Percentiles rank a stretch among this genome's conserved stretches.
phyloP scores from a whole-genome alignment of 1,140 invertebrate genomes.

The Meloidogyne exigua region DNA sequence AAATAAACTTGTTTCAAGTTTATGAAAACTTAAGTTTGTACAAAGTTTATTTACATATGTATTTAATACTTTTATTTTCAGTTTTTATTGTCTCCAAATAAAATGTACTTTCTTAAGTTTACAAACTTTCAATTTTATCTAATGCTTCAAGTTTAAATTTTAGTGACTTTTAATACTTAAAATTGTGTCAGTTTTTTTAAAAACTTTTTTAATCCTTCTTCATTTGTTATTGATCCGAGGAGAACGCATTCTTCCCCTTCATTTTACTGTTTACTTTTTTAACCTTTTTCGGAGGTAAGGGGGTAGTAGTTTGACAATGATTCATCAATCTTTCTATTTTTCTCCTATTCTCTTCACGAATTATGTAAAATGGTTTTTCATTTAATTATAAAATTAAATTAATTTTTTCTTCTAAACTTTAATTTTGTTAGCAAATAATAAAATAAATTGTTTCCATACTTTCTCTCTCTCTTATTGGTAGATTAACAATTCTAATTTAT shows the following conservation, averaged over 20 bases:
- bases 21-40: no score
- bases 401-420: background rate
- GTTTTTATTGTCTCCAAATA: no score
- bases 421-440: background rate
- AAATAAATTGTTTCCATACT: background rate
- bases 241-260: background rate
- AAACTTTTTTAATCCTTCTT: constrained; percentile 1
- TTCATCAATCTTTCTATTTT: background rate
- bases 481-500: background rate
- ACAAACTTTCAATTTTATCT: no score
- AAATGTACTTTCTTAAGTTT: no score
- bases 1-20: no score
- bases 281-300: background rate
- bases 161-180: no score
- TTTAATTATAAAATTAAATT: background rate
- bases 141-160: no score
- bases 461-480: no score
- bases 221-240: background rate
- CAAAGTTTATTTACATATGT: no score
- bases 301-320: background rate
- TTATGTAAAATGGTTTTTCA: background rate
- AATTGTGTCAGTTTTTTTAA: background rate
- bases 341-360: background rate
- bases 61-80: background rate
- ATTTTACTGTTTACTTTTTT: background rate